Conservation (phyloP, 2,888 invertebrate species). For the Lapara coniferarum region DNA sequence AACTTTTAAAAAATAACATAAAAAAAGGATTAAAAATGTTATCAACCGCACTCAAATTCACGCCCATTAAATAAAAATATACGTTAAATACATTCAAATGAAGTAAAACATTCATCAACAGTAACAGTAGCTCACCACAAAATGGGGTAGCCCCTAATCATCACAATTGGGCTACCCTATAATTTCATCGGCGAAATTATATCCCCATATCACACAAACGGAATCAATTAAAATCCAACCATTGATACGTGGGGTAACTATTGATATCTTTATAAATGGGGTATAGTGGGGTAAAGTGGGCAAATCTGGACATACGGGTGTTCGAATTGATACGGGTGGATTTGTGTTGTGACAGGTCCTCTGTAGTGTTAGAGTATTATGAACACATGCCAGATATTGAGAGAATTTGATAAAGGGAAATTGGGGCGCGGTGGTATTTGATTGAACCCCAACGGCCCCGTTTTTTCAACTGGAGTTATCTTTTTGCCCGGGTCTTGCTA, state of each 20-base stretch:
- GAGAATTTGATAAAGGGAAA: not conserved
- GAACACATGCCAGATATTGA: constrained; percentile 4
- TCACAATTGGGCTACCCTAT: constrained; percentile 46
- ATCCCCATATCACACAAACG: constrained; percentile 70
- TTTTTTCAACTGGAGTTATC: no score
- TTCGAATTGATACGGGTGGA: constrained; percentile 73
- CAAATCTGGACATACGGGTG: constrained; percentile 76
- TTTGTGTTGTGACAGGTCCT: constrained; percentile 69
- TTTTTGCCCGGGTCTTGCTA: no score
- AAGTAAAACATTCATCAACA: no score
- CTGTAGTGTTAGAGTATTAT: constrained; percentile 48
- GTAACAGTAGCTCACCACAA: not conserved
- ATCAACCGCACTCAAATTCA: no score
- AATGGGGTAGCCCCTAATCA: constrained; percentile 33
- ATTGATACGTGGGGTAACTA: constrained; percentile 70
- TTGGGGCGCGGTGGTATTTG: not conserved
- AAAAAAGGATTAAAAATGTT: no score
- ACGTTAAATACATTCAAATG: no score
- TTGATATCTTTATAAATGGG: constrained; percentile 80
- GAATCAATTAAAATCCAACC: constrained; percentile 72
- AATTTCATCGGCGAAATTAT: constrained; percentile 64
- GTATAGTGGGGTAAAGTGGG: constrained; percentile 78
- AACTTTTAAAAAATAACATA: no score
- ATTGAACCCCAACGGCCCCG: no score
- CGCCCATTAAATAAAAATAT: no score